Evolutionary conservation across 2,113 vertebrate genomes (phyloP), one percentile per base, ranked within the genome.

Genomic region (Malaclemys terrapin): DNA sequence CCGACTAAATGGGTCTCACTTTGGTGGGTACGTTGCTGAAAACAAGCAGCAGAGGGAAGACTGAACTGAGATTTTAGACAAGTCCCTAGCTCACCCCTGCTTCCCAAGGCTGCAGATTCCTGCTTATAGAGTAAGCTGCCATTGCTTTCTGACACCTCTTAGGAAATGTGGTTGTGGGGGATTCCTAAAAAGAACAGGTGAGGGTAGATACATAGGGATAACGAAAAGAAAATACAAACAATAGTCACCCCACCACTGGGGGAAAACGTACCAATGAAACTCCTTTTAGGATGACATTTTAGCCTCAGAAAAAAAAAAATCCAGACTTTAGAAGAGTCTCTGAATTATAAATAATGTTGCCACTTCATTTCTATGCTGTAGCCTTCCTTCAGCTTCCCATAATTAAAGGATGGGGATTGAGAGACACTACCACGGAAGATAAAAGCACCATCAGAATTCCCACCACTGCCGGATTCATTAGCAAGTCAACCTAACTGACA

Each of bases 161-260:
- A 76, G 93, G 96, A 80, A 90, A 88, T 87, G 88, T 94, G 92
- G 89, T 87, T 88, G 92, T 94, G 82, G 84, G 89, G 89, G 93
- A 97, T 95, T 96, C 94, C 97, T 95, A 96, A 8, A 84, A 88
- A 89, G 91, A 96, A 96, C 91, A 96, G 94, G 93, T 93, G 95
- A 93, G 89, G 93, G 87, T 92, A 97, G 94, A 69, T 27, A 31
- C 7, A 1, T 50, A 35, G 93, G 94, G 93, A 92, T 95, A 93
- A 93, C 31, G 7, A 49, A 14, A 83, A 85, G 93, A 90, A 96
- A 96, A 94, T 12, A 91, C 95, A 91, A 90, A 95, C 78, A 54
- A 25, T 82, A 8, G 24, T 31, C 69, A 50, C 78, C 78, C 27
- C 0, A 0, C 83, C 47, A n/a, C 25, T 45, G 50, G 10, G 78